Evolutionary conservation across 2,888 invertebrate species (phyloP), one percentile per base, ranked within the genome.

Genomic region (Zonitis immaculata): DNA sequence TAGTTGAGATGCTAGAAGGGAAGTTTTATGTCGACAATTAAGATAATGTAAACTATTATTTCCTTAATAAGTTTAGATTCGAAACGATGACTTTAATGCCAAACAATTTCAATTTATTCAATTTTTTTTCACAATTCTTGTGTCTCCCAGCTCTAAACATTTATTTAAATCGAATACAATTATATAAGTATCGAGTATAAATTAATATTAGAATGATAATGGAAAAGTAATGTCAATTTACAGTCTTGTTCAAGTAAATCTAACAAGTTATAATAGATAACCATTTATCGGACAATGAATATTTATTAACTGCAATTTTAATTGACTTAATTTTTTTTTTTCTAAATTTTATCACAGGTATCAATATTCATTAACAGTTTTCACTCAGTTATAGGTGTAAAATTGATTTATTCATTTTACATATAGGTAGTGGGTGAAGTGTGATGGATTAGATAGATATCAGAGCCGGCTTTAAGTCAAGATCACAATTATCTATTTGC

Each of bases 391-490:
- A 3, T 39, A 46, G 22, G 49, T 51, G 56, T 47, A 52, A 56
- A 56, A 50, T 46, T 56, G 51, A 50, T 56, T 56, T 56, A 52
- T 50, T 44, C 12, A n/a, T n/a, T n/a, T n/a, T n/a, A n/a, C n/a
- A n/a, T n/a, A n/a, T n/a, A n/a, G n/a, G n/a, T n/a, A n/a, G n/a
- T n/a, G n/a, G n/a, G n/a, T n/a, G n/a, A n/a, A n/a, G n/a, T n/a
- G n/a, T n/a, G n/a, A n/a, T n/a, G n/a, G n/a, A n/a, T n/a, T n/a
- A n/a, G n/a, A n/a, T n/a, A n/a, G n/a, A n/a, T n/a, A n/a, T n/a
- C n/a, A n/a, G n/a, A n/a, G n/a, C n/a, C n/a, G n/a, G n/a, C n/a
- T n/a, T n/a, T n/a, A n/a, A n/a, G n/a, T n/a, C n/a, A n/a, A n/a
- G n/a, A n/a, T n/a, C n/a, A n/a, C n/a, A n/a, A n/a, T n/a, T n/a